Base-by-base conservation (phyloP, 2,113 vertebrate species). In the Sorex fumeus region DNA sequence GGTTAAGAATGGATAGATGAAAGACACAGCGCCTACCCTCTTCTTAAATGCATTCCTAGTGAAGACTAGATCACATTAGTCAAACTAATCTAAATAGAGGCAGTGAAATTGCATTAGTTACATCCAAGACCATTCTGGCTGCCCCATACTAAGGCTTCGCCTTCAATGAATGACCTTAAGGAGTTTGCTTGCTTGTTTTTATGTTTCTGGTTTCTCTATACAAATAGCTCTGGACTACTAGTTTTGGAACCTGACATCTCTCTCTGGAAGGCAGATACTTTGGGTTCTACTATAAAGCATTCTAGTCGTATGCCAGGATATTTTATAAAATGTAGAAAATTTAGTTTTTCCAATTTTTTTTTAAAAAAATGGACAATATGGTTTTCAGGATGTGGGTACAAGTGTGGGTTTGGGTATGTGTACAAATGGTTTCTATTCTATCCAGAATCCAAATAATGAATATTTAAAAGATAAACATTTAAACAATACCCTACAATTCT, bases 401-500 rank as follows among this genome's bases (percentile, higher is more conserved):
- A 19, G 3, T 78, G 27, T 53, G 12, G 15, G 53, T 53, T 16
- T 53, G 40, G 40, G 40, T 40, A 40, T 50, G 19, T 8, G 6
- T 43, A 21, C 84, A 40, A 15, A 6, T 88, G 8, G 15, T 84
- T 82, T 93, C 13, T 10, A 27, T 91, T 4, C 60, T 87, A 34
- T 28, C 10, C 13, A 76, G 43, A 83, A 71, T 34, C 32, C 34
- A 70, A 91, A 47, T 87, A 67, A 71, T 76, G 57, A 76, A 43
- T 74, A 93, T 43, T 93, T 91, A 81, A 89, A 92, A 43, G 57
- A 76, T n/a, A 64, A 70, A 30, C 45, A 13, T 78, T 91, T 91
- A 71, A 93, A 28, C 8, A 43, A 27, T 72, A 10, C 7, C 66
- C 9, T 64, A 32, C 28, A 83, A 34, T 15, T 28, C 1, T 28